These are phyloP conservation scores for Tinea semifulvella DNA, from an alignment of 2,888 invertebrate genomes.

Conservation along the genomic window DNA sequence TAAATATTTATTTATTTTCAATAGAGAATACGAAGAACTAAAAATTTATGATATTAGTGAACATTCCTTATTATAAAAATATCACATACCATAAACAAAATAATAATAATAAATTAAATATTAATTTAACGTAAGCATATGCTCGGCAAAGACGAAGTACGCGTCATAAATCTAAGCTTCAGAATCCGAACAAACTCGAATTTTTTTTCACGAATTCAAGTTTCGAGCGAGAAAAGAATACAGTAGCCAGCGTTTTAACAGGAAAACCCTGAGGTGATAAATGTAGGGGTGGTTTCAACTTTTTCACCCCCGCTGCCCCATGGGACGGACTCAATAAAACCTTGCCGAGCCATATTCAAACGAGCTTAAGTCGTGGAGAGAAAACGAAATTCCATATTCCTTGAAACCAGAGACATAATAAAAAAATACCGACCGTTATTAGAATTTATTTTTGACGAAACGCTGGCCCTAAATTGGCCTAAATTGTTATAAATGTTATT, in stretches of 20 bases:
- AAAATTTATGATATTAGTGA: too few relatives aligned
- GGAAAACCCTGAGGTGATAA: conserved; percentile 12
- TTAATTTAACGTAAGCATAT: too few relatives aligned
- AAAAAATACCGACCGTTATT: too few relatives aligned
- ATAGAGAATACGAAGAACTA: too few relatives aligned
- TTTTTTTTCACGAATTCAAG: conserved; percentile 4
- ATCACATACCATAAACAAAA: too few relatives aligned
- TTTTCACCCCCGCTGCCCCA: conserved; percentile 2
- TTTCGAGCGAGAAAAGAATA: conserved; percentile 5
- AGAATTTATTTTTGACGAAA: too few relatives aligned
- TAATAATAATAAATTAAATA: too few relatives aligned
- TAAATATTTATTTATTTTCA: too few relatives aligned
- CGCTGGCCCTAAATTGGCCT: too few relatives aligned
- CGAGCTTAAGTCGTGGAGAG: conserved; percentile 1
- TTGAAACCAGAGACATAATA: not conserved
- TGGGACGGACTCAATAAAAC: conserved; percentile 11
- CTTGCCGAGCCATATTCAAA: not conserved
- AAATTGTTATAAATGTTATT: too few relatives aligned
- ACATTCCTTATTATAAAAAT: too few relatives aligned
- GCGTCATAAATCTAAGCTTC: not conserved
- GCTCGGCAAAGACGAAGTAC: too few relatives aligned
- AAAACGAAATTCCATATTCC: conserved; percentile 2
- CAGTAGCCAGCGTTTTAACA: not conserved
- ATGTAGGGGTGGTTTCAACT: conserved; percentile 9
- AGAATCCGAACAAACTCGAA: not conserved